Percentiles rank a stretch among this genome's conserved stretches.
Evolutionary conservation across 2,888 invertebrate species (phyloP).

Genomic region (Pasiphila rectangulata): DNA sequence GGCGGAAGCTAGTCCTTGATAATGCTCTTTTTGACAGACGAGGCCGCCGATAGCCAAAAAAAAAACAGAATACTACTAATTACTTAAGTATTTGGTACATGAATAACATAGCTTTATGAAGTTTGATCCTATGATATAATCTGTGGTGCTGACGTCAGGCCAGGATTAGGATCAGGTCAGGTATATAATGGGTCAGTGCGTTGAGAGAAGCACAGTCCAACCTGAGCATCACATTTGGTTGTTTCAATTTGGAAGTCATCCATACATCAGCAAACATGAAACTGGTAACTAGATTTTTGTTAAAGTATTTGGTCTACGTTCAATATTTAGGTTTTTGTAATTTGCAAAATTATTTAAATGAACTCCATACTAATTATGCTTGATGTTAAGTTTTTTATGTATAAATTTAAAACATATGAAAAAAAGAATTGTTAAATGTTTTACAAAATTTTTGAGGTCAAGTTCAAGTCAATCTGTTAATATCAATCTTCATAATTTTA

Average conservation of each 20-base stretch:
- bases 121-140: conserved; percentile 40
- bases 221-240: conserved; percentile 47
- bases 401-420: too few relatives aligned
- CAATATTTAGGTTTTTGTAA: background rate
- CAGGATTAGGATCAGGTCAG: conserved; percentile 58
- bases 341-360: conserved; percentile 9
- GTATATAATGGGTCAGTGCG: conserved; percentile 69
- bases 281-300: conserved; percentile 57
- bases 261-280: conserved; percentile 57
- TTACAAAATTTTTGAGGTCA: too few relatives aligned
- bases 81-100: conserved; percentile 42
- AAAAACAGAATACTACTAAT: conserved; percentile 49
- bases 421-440: too few relatives aligned
- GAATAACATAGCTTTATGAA: conserved; percentile 57
- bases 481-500: too few relatives aligned
- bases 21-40: conserved; percentile 53
- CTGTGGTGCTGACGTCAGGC: conserved; percentile 17
- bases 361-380: too few relatives aligned
- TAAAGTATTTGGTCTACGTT: too few relatives aligned
- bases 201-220: conserved; percentile 49
- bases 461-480: too few relatives aligned
- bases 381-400: too few relatives aligned
- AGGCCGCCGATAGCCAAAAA: conserved; percentile 55
- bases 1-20: too few relatives aligned
- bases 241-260: conserved; percentile 32